Base-by-base conservation (phyloP, 35 echinoderm and acorn worm species). In the Ophiothrix spiculata region DNA sequence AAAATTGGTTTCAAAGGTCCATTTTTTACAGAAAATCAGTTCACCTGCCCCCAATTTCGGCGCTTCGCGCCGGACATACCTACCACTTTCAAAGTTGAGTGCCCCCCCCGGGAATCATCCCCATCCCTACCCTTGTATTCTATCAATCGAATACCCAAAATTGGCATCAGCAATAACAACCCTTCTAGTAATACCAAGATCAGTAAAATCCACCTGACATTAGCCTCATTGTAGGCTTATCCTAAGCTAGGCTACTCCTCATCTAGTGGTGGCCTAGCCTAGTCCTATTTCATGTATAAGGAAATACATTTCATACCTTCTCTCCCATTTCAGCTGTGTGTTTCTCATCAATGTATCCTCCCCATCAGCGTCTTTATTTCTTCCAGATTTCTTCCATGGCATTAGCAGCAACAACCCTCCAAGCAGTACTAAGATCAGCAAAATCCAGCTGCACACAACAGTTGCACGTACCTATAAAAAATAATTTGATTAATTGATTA, bases 391-490 rank as follows among this genome's bases (percentile, higher is more conserved):
- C 60, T 69, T 69, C 60, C 60, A 69, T 25, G 60, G 60, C 17
- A 15, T 69, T 2, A 69, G 25, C 60, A 69, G 23, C 29, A 69
- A 69, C 1, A 69, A n/a, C 29, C 60, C 60, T 12, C 60, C 60
- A 15, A 69, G 29, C 25, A 69, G 60, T 28, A 69, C 60, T 28
- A 69, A 25, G 3, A 69, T 15, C 3, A 69, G 60, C 23, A 69
- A 28, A 2, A 69, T 28, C 60, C 60, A 69, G 25, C 60, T 69
- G 25, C 10, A 69, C 60, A 69, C 60, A 69, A 69, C 60, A 2
- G 60, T 69, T 69, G 60, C 60, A 69, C 60, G 60, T 4, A 69
- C 60, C 60, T 69, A 28, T 69, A 69, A 69, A 69, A 69, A 19
- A 49, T 19, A 49, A 10, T 6, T 49, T 49, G 6, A 19, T 19